Base-by-base conservation (phyloP, 2,797 vertebrate species). In the Danio aesculapii region DNA sequence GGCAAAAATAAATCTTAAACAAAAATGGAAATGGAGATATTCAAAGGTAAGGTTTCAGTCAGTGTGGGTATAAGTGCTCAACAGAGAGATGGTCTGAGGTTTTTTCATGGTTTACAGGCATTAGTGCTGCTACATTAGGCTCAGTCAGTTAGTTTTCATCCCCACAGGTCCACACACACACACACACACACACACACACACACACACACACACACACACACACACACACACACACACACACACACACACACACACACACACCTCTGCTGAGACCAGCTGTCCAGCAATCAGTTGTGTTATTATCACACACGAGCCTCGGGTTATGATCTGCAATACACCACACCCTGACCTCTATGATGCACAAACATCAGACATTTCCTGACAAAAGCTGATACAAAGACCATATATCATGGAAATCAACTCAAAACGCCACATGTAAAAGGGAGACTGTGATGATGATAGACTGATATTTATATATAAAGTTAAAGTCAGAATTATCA, bases 71-170 rank as follows among this genome's bases (percentile, higher is more conserved):
- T 19, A 39, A 47, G 61, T 52, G 30, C 47, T 50, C 62, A 74
- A 10, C 17, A 59, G 70, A 46, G 13, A 73, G 17, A 30, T 58
- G 17, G 70, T 73, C 70, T 47, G 43, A 73, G 70, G 70, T 73
- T 70, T 73, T 70, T 70, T 63, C 49, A 70, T 59, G 52, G 6
- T 17, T 78, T 70, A 73, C 68, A 77, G 39, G 62, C 70, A 79
- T 83, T 62, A 79, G 82, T 47, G 21, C 76, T 49, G 71, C 71
- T 16, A 63, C 71, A 79, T 83, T 69, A 70, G 53, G 69, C 69
- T 13, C 61, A 78, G 17, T 58, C n/a, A 57, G 57, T 69, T 62
- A 8, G 30, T 46, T 63, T 62, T 64, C 69, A 62, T 39, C 44
- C 59, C 49, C 43, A n/a, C 53, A 21, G 77, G 19, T 61, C 8